These are phyloP conservation scores for Bos javanicus DNA, from an alignment of 2,113 vertebrate species.

Conservation along the genomic window DNA sequence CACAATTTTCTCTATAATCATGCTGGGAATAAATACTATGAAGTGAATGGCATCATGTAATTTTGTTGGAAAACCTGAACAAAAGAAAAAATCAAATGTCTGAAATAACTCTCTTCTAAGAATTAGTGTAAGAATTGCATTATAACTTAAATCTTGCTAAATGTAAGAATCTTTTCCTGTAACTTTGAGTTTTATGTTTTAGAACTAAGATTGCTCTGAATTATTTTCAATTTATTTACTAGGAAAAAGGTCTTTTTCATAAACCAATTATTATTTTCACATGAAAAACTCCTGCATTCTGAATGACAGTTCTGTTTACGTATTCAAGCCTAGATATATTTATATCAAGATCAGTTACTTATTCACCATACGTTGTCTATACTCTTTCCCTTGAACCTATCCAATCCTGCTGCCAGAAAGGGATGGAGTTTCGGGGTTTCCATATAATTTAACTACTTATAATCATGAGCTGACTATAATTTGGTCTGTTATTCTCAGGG, in stretches of 20 bases:
- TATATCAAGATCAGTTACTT: neutral
- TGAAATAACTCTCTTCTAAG: slow-evolving; percentile 19
- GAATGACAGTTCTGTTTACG: neutral
- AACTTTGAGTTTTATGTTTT: slow-evolving; percentile 12
- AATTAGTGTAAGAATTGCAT: neutral
- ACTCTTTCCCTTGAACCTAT: neutral
- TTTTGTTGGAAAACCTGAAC: neutral
- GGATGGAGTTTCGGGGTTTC: neutral
- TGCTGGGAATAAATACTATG: neutral
- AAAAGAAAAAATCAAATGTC: neutral
- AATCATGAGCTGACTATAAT: neutral
- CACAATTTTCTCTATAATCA: neutral
- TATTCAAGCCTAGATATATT: neutral
- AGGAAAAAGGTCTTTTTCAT: neutral
- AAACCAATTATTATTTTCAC: neutral
- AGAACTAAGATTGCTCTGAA: neutral
- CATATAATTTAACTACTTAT: neutral
- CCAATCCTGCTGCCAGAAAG: neutral
- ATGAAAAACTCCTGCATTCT: neutral
- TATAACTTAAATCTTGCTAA: slow-evolving; percentile 21
- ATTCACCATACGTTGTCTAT: neutral
- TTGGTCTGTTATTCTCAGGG: neutral
- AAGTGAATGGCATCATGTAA: neutral
- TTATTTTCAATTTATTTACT: neutral
- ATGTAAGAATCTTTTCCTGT: neutral